phyloP scores from a whole-genome alignment of 2,797 vertebrate species.

The Schizopygopsis malacanthus region DNA sequence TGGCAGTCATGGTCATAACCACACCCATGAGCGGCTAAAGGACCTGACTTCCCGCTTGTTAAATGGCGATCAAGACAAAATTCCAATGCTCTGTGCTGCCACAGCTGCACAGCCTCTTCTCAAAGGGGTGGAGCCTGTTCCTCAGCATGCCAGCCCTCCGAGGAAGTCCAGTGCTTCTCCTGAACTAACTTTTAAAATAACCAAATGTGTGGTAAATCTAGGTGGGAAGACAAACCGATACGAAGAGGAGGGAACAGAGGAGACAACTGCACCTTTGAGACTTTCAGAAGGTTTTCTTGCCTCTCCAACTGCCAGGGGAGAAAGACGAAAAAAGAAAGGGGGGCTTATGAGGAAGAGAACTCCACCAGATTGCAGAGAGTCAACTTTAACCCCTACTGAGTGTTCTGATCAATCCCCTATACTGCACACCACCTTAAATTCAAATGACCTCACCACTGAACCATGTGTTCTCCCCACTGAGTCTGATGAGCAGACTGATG shows the following conservation, averaged over 20 bases:
- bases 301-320: slow-evolving; percentile 61
- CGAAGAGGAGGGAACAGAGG: slow-evolving; percentile 75
- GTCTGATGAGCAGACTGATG: slow-evolving; percentile 22
- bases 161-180: slow-evolving; percentile 84
- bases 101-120: slow-evolving; percentile 78
- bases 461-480: slow-evolving; percentile 20
- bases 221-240: slow-evolving; percentile 65
- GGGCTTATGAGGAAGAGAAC: slow-evolving; percentile 82
- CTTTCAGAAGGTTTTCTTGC: slow-evolving; percentile 64
- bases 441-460: slow-evolving; percentile 26
- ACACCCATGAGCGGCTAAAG: slow-evolving; percentile 87
- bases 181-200: slow-evolving; percentile 90
- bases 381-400: slow-evolving; percentile 27
- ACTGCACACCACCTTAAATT: slow-evolving; percentile 20
- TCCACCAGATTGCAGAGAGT: slow-evolving; percentile 67
- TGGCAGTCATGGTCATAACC: slow-evolving; percentile 84
- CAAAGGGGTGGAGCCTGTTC: slow-evolving; percentile 83
- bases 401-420: slow-evolving; percentile 33
- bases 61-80: slow-evolving; percentile 88
- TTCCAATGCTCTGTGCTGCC: slow-evolving; percentile 79
- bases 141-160: slow-evolving; percentile 72
- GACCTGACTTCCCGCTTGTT: slow-evolving; percentile 93
- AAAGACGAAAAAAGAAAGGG: slow-evolving; percentile 78
- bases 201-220: slow-evolving; percentile 88
- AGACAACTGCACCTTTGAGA: slow-evolving; percentile 66